Base-by-base conservation (phyloP, 2,888 invertebrate species). In the Esperia sulphurella region DNA sequence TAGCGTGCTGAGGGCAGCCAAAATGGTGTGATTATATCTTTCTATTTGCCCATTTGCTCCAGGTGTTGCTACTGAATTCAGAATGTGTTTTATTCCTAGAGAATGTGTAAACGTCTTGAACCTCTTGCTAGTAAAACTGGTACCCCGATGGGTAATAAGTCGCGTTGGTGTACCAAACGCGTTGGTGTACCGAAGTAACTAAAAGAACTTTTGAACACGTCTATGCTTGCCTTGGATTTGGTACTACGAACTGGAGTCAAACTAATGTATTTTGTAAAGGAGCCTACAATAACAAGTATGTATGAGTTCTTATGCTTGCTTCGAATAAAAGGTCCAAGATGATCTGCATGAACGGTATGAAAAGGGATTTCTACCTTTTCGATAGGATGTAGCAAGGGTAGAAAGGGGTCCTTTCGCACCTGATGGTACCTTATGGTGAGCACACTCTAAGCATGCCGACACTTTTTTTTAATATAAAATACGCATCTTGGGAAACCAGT, bases 401-500 rank as follows among this genome's bases (percentile, higher is more conserved):
- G n/a, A n/a, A n/a, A n/a, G n/a, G n/a, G n/a, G n/a, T n/a, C n/a
- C n/a, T n/a, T n/a, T n/a, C n/a, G n/a, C n/a, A n/a, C n/a, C n/a
- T n/a, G n/a, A n/a, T n/a, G n/a, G n/a, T n/a, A n/a, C n/a, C n/a
- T n/a, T n/a, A n/a, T n/a, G n/a, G n/a, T n/a, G n/a, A n/a, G n/a
- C n/a, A n/a, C n/a, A n/a, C n/a, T n/a, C n/a, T n/a, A n/a, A n/a
- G n/a, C n/a, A n/a, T n/a, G n/a, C n/a, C n/a, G n/a, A 9, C 13
- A 42, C 14, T 42, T 42, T 9, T 29, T 42, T 12, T n/a, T n/a
- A n/a, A n/a, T n/a, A n/a, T n/a, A n/a, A n/a, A n/a, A n/a, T n/a
- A n/a, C n/a, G n/a, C n/a, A 61, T 50, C 14, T 51, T 54, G 10
- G 56, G 52, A 14, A 63, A 61, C 58, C 57, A 61, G 39, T 41